Evolutionary conservation across 2,888 invertebrate species (phyloP).

Genomic region (Liodrosophila aerea): DNA sequence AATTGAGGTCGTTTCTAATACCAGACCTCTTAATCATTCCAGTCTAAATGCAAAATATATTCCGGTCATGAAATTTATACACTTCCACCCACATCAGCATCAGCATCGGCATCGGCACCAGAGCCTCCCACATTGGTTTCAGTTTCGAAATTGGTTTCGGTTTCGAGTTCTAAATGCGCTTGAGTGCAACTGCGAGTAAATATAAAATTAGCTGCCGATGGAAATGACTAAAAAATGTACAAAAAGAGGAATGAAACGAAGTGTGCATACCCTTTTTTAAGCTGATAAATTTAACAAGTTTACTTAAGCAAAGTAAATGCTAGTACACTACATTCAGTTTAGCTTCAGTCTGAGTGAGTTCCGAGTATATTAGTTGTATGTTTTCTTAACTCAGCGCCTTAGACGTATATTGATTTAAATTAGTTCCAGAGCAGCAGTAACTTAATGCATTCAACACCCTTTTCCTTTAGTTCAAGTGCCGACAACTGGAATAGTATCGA

Average conservation of each 20-base stretch:
- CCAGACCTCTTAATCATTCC: constrained; percentile 20
- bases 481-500: too few relatives aligned
- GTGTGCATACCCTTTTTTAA: neutral
- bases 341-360: too few relatives aligned
- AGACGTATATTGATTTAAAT: too few relatives aligned
- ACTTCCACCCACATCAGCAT: constrained; percentile 64
- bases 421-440: too few relatives aligned
- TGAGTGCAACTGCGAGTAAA: neutral
- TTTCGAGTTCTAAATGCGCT: neutral
- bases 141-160: constrained; percentile 1
- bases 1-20: too few relatives aligned
- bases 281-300: too few relatives aligned
- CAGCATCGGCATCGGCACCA: constrained; percentile 25
- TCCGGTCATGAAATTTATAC: constrained; percentile 28
- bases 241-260: neutral
- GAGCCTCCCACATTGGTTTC: neutral
- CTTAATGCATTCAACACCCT: too few relatives aligned
- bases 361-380: too few relatives aligned
- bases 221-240: neutral
- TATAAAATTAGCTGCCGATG: constrained; percentile 2
- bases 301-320: too few relatives aligned
- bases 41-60: constrained; percentile 6
- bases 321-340: too few relatives aligned
- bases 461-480: too few relatives aligned
- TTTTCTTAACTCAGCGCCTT: too few relatives aligned